phyloP scores from a whole-genome alignment of 2,888 invertebrate species.

The Mallateleia sp. region DNA sequence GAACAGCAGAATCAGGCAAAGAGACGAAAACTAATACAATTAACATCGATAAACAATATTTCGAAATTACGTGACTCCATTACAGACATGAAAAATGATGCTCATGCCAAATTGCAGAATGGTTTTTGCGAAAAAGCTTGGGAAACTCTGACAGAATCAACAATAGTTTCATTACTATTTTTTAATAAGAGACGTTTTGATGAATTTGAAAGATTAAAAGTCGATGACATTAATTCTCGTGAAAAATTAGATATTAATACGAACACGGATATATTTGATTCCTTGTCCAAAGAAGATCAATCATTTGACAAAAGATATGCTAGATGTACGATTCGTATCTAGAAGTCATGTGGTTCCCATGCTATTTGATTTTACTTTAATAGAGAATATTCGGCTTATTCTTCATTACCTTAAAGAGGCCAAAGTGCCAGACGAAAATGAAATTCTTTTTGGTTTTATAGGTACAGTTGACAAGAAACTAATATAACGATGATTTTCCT shows the following conservation, averaged over 20 bases:
- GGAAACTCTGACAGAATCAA: constrained; percentile 24
- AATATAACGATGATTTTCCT: constrained; percentile 17
- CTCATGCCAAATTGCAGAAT: background rate
- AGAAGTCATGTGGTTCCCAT: constrained; percentile 33
- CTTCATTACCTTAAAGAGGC: constrained; percentile 26
- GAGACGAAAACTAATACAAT: constrained; percentile 22
- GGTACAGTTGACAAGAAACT: background rate
- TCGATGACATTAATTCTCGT: constrained; percentile 39
- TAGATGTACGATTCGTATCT: constrained; percentile 25
- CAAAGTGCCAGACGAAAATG: constrained; percentile 28
- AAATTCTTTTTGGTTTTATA: constrained; percentile 36
- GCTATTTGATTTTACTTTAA: background rate
- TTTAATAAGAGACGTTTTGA: constrained; percentile 66
- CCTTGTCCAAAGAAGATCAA: background rate
- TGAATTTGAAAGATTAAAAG: constrained; percentile 42
- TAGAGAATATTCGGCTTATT: constrained; percentile 10
- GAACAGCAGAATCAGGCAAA: constrained; percentile 10
- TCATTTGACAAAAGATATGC: constrained; percentile 25
- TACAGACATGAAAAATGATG: background rate
- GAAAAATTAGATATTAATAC: background rate
- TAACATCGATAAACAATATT: constrained; percentile 37
- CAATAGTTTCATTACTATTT: constrained; percentile 29
- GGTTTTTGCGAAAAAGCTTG: background rate
- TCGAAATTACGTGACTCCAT: constrained; percentile 21
- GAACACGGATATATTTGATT: constrained; percentile 24